Conservation (phyloP, 1,140 invertebrate species). For the Drosophila varians region DNA sequence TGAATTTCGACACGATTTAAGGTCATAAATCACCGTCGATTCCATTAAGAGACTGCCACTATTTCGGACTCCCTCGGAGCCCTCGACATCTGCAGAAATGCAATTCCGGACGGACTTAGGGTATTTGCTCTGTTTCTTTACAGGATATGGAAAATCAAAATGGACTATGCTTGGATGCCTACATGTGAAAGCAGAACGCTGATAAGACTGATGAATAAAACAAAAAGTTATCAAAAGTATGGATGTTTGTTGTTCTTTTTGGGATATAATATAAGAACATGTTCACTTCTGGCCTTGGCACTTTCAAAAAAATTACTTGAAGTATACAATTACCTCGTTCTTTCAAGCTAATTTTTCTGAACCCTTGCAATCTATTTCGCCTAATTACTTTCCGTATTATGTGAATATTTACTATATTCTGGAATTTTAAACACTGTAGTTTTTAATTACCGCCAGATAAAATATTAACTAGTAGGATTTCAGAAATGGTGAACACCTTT, state of each 20-base stretch:
- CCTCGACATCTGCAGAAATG: neutral
- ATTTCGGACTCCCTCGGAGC: constrained; percentile 17
- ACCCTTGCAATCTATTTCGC: too few species aligned
- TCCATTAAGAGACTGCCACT: constrained; percentile 29
- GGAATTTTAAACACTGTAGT: neutral
- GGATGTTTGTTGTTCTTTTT: neutral
- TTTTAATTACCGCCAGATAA: neutral
- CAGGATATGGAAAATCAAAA: neutral
- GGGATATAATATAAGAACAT: too few species aligned
- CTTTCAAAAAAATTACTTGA: too few species aligned
- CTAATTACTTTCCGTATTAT: neutral
- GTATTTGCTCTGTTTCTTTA: constrained; percentile 33
- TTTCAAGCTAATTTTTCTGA: too few species aligned
- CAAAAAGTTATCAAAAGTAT: neutral
- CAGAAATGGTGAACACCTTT: neutral
- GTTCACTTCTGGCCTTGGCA: too few species aligned
- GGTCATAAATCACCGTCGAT: constrained; percentile 1
- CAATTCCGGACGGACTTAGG: constrained; percentile 36
- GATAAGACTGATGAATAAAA: constrained; percentile 4
- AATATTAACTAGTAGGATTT: neutral
- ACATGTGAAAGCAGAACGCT: neutral
- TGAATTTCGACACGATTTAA: constrained; percentile 3
- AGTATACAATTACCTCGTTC: too few species aligned
- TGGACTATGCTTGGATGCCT: neutral
- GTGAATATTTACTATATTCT: neutral